These are phyloP conservation scores for Lithophane semibrunnea DNA, from an alignment of 2,888 invertebrate genomes.

Conservation along the genomic window DNA sequence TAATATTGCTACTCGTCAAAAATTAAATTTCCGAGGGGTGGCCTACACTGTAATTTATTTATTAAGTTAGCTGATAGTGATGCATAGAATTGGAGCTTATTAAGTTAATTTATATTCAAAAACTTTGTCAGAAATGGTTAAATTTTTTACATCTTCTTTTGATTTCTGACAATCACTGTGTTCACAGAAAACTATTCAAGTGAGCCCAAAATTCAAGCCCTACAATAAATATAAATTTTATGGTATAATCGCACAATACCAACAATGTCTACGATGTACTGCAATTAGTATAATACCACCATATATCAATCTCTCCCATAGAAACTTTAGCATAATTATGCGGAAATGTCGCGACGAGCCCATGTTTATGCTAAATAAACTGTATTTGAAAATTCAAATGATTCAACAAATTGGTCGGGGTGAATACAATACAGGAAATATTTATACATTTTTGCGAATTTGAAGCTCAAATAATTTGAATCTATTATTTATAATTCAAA, in stretches of 20 bases:
- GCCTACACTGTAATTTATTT: conserved; percentile 40
- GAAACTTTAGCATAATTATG: conserved; percentile 75
- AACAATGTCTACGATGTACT: conserved; percentile 69
- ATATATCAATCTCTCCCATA: conserved; percentile 82
- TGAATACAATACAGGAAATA: conserved; percentile 54
- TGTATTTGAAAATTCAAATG: conserved; percentile 76
- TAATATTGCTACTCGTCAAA: conserved; percentile 74
- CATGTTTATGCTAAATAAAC: conserved; percentile 87
- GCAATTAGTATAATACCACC: conserved; percentile 85
- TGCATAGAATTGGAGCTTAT: conserved; percentile 23
- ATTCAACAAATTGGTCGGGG: conserved; percentile 76
- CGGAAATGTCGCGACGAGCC: conserved; percentile 79
- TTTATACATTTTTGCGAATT: conserved; percentile 38
- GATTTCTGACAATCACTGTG: neutral
- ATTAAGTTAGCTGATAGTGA: conserved; percentile 43
- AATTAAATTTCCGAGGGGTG: conserved; percentile 61
- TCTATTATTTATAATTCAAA: neutral
- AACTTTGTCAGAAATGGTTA: neutral
- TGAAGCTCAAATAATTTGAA: conserved; percentile 3
- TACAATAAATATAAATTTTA: conserved; percentile 77
- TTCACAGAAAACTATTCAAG: conserved; percentile 12
- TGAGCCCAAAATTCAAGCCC: conserved; percentile 28
- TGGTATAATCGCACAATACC: conserved; percentile 75
- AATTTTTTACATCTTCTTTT: conserved; percentile 1
- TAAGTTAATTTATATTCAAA: conserved; percentile 30